Percentiles rank a stretch among this genome's conserved stretches.
Evolutionary conservation across 2,888 invertebrate genomes (phyloP).

Genomic region (Lucinisca nassula): DNA sequence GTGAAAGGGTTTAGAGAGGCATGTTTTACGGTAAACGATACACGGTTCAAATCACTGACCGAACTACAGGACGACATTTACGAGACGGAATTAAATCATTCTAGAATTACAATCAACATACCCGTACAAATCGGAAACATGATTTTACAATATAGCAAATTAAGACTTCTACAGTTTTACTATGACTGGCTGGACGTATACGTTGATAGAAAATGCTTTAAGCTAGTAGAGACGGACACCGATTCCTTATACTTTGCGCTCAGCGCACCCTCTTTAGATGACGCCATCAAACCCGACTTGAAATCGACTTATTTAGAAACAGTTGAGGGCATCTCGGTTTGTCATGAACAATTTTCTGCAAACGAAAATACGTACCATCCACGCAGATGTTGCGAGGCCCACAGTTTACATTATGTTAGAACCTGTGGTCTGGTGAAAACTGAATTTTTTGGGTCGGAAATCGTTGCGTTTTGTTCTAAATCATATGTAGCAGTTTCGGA

Average conservation of each 20-base stretch:
- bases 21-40: constrained; percentile 15
- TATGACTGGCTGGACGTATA: constrained; percentile 58
- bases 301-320: neutral
- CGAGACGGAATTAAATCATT: constrained; percentile 44
- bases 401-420: neutral
- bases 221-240: constrained; percentile 66
- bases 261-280: neutral
- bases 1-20: constrained; percentile 5
- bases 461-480: neutral
- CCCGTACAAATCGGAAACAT: constrained; percentile 66
- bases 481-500: neutral
- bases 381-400: neutral
- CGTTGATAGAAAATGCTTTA: constrained; percentile 45
- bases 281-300: constrained; percentile 25
- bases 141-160: constrained; percentile 70
- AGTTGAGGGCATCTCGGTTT: neutral
- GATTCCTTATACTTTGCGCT: constrained; percentile 46
- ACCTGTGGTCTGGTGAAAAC: neutral
- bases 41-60: constrained; percentile 3
- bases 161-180: constrained; percentile 62
- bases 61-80: neutral
- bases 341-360: neutral
- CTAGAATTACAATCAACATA: constrained; percentile 34
- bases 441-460: neutral
- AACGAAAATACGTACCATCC: neutral